Evolutionary conservation across 1,140 invertebrate species (phyloP).

Genomic region (Heliothis subflexa): DNA sequence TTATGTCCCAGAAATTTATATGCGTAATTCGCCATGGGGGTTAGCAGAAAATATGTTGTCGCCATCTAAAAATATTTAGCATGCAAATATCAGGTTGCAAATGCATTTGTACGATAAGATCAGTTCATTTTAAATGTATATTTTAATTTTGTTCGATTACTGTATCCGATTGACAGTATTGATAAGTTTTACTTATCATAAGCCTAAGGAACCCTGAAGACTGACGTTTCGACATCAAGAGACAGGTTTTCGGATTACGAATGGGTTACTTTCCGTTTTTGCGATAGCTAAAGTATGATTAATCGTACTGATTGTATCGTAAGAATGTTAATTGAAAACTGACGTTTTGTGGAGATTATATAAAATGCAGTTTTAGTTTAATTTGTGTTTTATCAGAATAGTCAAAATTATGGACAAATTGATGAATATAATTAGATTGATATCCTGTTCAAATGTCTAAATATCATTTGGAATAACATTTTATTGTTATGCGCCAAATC

Average conservation of each 20-base stretch:
- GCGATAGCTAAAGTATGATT: constrained; percentile 71
- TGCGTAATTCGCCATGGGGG: constrained; percentile 41
- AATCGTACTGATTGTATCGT: constrained; percentile 68
- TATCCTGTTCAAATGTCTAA: background rate
- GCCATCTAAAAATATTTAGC: constrained; percentile 15
- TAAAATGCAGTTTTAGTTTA: constrained; percentile 24
- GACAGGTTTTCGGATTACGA: constrained; percentile 61
- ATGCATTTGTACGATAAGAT: constrained; percentile 20
- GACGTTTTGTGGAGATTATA: constrained; percentile 33
- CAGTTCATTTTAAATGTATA: constrained; percentile 20
- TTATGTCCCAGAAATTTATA: constrained; percentile 32
- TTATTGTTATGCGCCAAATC: background rate
- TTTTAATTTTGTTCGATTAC: constrained; percentile 25
- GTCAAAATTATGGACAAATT: background rate
- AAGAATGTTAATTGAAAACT: constrained; percentile 71
- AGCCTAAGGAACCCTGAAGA: constrained; percentile 41
- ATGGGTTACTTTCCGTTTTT: constrained; percentile 65
- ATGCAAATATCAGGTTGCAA: constrained; percentile 34
- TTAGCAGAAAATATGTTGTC: constrained; percentile 36
- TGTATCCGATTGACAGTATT: constrained; percentile 25
- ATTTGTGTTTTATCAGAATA: background rate
- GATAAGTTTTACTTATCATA: constrained; percentile 30
- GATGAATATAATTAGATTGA: background rate
- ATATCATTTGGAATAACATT: background rate
- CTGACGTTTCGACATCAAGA: constrained; percentile 45